These are phyloP conservation scores for Chamaea fasciata DNA, from an alignment of 2,113 vertebrate genomes.

Conservation along the genomic window DNA sequence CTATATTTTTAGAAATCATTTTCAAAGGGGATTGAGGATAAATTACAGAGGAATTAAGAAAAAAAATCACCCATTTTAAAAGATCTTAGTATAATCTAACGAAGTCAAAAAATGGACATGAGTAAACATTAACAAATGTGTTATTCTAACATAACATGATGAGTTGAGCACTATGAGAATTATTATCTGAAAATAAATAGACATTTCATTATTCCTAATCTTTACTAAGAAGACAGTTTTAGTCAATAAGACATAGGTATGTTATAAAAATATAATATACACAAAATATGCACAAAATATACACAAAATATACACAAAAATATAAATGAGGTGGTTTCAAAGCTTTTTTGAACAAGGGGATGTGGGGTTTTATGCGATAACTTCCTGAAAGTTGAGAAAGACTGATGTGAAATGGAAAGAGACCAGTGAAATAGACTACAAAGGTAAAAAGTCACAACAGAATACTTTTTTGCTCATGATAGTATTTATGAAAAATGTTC, in stretches of 20 bases:
- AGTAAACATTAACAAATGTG: not conserved
- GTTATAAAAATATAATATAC: too few species aligned
- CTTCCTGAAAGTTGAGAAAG: not conserved
- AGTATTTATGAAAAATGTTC: not conserved
- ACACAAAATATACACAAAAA: too few species aligned
- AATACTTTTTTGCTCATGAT: not conserved
- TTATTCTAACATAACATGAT: not conserved
- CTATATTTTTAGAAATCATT: not conserved
- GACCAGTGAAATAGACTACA: not conserved
- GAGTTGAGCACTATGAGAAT: not conserved
- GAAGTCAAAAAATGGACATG: not conserved
- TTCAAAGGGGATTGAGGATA: not conserved
- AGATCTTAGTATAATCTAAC: not conserved
- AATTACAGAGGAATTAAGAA: not conserved
- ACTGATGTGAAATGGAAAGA: not conserved
- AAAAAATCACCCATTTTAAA: not conserved
- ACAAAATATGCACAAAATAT: too few species aligned
- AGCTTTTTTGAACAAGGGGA: not conserved
- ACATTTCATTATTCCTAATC: not conserved
- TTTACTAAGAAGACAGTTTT: not conserved
- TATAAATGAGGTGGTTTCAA: not conserved
- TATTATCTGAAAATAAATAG: not conserved
- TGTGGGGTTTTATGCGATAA: not conserved
- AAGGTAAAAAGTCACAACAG: accelerated
- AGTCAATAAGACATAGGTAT: not conserved